Base-by-base conservation (phyloP, 2,797 vertebrate species). In the Kryptopterus vitreolus region DNA sequence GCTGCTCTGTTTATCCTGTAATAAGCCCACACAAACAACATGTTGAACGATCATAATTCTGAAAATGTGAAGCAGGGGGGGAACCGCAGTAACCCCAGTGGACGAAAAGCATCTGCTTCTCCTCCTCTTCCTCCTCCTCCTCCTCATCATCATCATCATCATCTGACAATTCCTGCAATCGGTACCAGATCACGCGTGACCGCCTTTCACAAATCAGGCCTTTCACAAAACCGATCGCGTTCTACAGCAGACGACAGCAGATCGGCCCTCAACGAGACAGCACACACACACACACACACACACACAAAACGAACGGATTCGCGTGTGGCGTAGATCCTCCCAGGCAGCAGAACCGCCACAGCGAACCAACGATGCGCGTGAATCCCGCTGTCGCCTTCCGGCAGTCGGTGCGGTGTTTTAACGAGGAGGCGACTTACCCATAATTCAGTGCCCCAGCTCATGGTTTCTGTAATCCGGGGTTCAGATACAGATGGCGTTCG, bases 391-490 rank as follows among this genome's bases (percentile, higher is more conserved):
- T 26, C 4, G 48, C 61, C 22, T 4, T 33, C 46, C 29, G 15
- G 5, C 59, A 62, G 26, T 52, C 48, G 38, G 18, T 24, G 62
- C 61, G 24, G 24, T 10, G 22, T 35, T 53, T 35, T 3, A 53
- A 24, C 8, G 12, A 20, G 20, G 4, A 69, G 5, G 12, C 2
- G 33, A 90, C 94, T 94, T 88, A 95, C 94, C 94, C 94, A 95
- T 78, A 95, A 92, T 90, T 95, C 94, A 80, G 91, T 90, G 88
- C 93, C 94, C 94, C 94, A 95, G 93, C 93, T 95, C 94, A 95
- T 95, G 93, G 93, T 94, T 93, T 81, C 91, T 90, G 90, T 92
- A 93, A 94, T 94, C 94, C 93, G 92, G 92, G 86, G 84, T 89
- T 91, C 87, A 83, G 78, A n/a, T 43, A 59, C 58, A 35, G 84